Evolutionary conservation across 2,888 invertebrate genomes (phyloP).

Genomic region (Heliconius ismenius): DNA sequence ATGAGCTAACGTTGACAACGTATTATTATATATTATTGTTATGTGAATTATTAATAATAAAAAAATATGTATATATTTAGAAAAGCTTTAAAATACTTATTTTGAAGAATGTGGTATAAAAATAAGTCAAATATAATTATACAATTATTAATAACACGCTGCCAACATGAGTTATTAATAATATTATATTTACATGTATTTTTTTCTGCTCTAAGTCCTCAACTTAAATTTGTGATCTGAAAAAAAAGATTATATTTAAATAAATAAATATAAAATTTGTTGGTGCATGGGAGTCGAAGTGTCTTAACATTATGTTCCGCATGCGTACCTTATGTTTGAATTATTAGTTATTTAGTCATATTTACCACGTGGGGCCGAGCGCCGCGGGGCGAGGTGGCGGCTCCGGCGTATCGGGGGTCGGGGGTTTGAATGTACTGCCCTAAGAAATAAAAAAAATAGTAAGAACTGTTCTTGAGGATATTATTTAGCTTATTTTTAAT

Average conservation of each 20-base stretch:
- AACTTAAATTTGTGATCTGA: conserved; percentile 23
- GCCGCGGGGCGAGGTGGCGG: conserved; percentile 73
- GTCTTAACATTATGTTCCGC: too few species aligned
- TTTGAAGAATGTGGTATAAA: neutral
- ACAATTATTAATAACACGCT: conserved; percentile 55
- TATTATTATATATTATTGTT: conserved; percentile 30
- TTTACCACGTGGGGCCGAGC: conserved; percentile 62
- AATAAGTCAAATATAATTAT: neutral
- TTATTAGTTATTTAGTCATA: conserved; percentile 23
- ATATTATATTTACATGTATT: conserved; percentile 47
- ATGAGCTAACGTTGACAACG: conserved; percentile 42
- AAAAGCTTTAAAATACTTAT: neutral
- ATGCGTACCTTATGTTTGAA: neutral
- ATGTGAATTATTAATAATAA: neutral
- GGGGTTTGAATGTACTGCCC: conserved; percentile 89
- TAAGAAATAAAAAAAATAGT: conserved; percentile 46
- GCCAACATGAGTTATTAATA: conserved; percentile 64
- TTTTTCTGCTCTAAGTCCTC: neutral
- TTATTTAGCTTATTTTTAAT: too few species aligned
- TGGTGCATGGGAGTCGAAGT: too few species aligned
- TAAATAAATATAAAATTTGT: too few species aligned
- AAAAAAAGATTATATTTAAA: conserved; percentile 12
- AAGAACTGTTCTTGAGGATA: neutral
- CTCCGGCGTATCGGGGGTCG: conserved; percentile 76
- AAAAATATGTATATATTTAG: neutral